Percentiles rank a stretch among this genome's conserved stretches.
phyloP scores from a whole-genome alignment of 1,140 invertebrate genomes.

The Drosophila ercepeae region DNA sequence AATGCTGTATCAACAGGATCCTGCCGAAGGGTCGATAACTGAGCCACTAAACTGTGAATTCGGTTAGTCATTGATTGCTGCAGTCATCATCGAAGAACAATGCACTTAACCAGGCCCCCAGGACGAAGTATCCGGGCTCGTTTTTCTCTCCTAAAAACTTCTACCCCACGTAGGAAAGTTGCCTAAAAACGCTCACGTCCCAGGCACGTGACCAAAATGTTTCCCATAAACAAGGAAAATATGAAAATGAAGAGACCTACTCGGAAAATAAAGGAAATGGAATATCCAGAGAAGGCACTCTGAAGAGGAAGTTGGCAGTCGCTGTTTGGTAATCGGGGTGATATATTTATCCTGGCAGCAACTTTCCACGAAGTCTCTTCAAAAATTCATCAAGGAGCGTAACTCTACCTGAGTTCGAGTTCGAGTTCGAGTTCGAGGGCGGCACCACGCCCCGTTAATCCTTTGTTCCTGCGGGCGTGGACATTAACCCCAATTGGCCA shows the following conservation, averaged over 20 bases:
- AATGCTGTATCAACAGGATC: constrained; percentile 5
- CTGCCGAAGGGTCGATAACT: constrained; percentile 25
- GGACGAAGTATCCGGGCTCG: background rate
- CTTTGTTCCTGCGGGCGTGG: constrained; percentile 21
- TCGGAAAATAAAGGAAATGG: constrained; percentile 25
- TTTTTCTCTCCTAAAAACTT: background rate
- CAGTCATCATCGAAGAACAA: constrained; percentile 30
- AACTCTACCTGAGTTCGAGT: constrained; percentile 18
- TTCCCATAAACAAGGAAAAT: constrained; percentile 70
- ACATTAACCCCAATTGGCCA: constrained; percentile 76
- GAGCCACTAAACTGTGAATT: constrained; percentile 58
- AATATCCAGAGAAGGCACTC: constrained; percentile 6
- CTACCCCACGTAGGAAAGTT: constrained; percentile 49
- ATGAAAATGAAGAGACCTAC: constrained; percentile 64
- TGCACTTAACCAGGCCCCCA: constrained; percentile 41
- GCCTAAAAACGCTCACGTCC: constrained; percentile 68
- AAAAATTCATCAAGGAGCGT: constrained; percentile 67
- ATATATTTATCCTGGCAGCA: constrained; percentile 52
- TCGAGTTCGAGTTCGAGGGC: background rate
- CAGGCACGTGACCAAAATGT: constrained; percentile 69
- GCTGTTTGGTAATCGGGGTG: constrained; percentile 61
- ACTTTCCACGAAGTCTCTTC: constrained; percentile 59
- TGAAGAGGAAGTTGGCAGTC: constrained; percentile 37
- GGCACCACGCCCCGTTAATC: background rate
- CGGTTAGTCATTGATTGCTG: constrained; percentile 56